phyloP scores from a whole-genome alignment of 2,113 vertebrate genomes.

The Ictalurus punctatus region DNA sequence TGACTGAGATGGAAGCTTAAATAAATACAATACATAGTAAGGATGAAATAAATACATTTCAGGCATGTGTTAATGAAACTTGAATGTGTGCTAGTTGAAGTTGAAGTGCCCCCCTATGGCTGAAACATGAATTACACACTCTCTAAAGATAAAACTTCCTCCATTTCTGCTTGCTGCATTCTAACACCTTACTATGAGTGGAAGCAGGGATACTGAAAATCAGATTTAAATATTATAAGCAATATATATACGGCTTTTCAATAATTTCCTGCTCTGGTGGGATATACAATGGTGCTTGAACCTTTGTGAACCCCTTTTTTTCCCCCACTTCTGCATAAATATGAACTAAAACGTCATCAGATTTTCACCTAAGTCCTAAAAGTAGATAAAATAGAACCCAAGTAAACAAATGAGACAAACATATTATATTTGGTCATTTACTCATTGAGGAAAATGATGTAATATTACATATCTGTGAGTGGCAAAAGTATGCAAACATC shows the following conservation, averaged over 20 bases:
- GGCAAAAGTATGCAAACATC: too few relatives aligned
- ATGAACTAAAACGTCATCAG: too few relatives aligned
- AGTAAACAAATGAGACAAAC: too few relatives aligned
- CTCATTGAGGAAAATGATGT: too few relatives aligned
- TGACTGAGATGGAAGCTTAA: constrained; percentile 45
- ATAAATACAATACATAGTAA: neutral
- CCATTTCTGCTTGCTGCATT: neutral
- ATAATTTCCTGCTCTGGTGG: neutral
- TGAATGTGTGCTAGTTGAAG: neutral
- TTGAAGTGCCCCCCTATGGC: neutral
- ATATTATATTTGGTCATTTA: too few relatives aligned
- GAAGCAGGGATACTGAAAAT: neutral
- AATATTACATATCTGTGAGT: too few relatives aligned
- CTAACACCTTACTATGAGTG: neutral
- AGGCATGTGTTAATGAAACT: neutral
- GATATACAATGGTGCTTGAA: neutral
- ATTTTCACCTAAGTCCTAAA: too few relatives aligned
- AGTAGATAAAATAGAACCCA: too few relatives aligned
- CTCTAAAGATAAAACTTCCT: neutral
- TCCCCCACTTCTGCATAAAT: too few relatives aligned
- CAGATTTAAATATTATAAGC: neutral
- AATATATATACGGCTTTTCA: constrained; percentile 10
- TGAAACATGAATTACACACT: constrained; percentile 7
- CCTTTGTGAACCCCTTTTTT: too few relatives aligned
- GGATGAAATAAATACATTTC: neutral